Evolutionary conservation across 2,888 invertebrate species (phyloP).

Genomic region (Morpho achilles): DNA sequence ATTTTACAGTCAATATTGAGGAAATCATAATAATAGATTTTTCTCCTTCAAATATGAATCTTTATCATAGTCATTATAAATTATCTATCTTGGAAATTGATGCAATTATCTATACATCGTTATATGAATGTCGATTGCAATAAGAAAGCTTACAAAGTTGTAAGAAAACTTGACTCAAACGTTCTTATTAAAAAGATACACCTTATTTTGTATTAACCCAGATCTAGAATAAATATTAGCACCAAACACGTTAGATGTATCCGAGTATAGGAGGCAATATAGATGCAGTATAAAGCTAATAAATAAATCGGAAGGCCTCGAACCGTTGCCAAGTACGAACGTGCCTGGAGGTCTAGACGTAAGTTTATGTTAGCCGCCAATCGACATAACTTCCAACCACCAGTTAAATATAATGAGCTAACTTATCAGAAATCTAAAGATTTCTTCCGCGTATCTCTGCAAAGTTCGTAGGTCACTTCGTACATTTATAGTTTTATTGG

Average conservation of each 20-base stretch:
- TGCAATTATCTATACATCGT: too few relatives aligned
- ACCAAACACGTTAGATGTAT: constrained; percentile 12
- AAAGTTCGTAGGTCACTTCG: constrained; percentile 1
- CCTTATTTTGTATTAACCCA: not conserved
- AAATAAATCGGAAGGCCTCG: constrained; percentile 19
- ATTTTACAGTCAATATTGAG: too few relatives aligned
- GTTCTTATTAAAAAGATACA: too few relatives aligned
- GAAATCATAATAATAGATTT: too few relatives aligned
- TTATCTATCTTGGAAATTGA: too few relatives aligned
- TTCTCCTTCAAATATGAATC: too few relatives aligned
- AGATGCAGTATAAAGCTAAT: constrained; percentile 16
- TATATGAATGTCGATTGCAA: too few relatives aligned
- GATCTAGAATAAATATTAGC: constrained; percentile 1
- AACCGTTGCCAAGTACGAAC: constrained; percentile 23
- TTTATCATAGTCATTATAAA: too few relatives aligned
- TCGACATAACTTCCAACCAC: constrained; percentile 21
- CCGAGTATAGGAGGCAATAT: constrained; percentile 5
- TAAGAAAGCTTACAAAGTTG: too few relatives aligned
- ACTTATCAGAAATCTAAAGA: constrained; percentile 22
- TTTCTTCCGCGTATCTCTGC: constrained; percentile 14
- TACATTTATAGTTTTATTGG: too few relatives aligned
- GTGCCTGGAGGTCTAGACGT: constrained; percentile 20
- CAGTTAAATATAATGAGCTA: constrained; percentile 24
- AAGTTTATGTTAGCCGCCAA: constrained; percentile 20
- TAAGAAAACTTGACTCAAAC: too few relatives aligned